A percentile compares a stretch with the other conserved stretches of the same genome.
Conservation (phyloP, 1,140 invertebrate species). For the Lepidostoma basale region DNA sequence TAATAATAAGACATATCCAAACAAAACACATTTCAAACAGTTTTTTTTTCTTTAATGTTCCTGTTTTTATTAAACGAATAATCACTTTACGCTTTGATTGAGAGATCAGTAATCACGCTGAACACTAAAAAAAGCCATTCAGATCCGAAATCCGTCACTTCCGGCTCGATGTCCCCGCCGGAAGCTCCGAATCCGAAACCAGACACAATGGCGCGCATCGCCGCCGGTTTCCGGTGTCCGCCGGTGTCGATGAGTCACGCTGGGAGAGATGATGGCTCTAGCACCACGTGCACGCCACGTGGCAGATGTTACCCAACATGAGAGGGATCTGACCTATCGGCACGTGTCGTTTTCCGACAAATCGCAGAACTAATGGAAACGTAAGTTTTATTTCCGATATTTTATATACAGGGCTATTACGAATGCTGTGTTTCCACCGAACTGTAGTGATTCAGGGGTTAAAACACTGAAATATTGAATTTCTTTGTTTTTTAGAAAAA, state of each 20-base stretch:
- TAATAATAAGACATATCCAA: too few species aligned
- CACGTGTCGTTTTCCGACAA: not conserved
- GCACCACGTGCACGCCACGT: not conserved
- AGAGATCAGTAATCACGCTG: not conserved
- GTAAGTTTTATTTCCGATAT: too few species aligned
- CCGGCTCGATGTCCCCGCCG: not conserved
- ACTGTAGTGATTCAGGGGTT: too few species aligned
- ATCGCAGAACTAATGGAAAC: not conserved
- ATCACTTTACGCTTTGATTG: too few species aligned
- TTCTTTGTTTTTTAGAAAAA: too few species aligned
- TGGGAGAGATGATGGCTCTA: not conserved
- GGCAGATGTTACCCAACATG: not conserved
- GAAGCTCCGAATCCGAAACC: conserved; percentile 15
- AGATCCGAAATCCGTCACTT: conserved; percentile 1
- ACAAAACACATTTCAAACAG: too few species aligned
- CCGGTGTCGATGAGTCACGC: not conserved
- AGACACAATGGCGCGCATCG: conserved; percentile 11
- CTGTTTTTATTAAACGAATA: too few species aligned
- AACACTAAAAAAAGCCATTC: not conserved
- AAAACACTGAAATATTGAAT: too few species aligned
- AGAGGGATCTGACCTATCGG: too few species aligned
- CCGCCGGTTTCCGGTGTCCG: not conserved
- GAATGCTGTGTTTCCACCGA: too few species aligned
- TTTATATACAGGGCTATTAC: too few species aligned
- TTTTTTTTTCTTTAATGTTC: too few species aligned